Percentiles rank a stretch among this genome's conserved stretches.
phyloP scores from a whole-genome alignment of 2,113 vertebrate genomes.

The Mormyrus lacerda region DNA sequence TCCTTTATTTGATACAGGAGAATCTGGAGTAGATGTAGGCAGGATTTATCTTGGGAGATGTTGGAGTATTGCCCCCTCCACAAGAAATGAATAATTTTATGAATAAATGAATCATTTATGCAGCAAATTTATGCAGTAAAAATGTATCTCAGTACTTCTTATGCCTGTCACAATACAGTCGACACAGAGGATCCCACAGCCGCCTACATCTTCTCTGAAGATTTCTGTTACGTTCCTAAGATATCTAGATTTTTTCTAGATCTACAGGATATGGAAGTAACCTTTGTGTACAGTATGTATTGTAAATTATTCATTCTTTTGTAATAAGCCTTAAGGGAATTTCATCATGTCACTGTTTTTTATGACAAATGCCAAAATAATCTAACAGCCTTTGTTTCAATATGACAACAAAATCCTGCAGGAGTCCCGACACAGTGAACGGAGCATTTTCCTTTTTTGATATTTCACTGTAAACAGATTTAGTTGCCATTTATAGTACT shows the following conservation, averaged over 20 bases:
- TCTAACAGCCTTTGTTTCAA: constrained; percentile 54
- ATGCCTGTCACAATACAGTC: background rate
- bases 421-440: constrained; percentile 18
- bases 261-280: background rate
- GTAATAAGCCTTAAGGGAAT: constrained; percentile 18
- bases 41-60: background rate
- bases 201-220: constrained; percentile 1
- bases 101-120: background rate
- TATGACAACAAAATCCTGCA: constrained; percentile 37
- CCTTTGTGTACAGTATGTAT: constrained; percentile 37
- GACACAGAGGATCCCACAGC: background rate
- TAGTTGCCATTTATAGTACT: constrained; percentile 75
- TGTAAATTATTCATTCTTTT: constrained; percentile 19
- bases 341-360: constrained; percentile 13
- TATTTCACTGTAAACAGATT: constrained; percentile 75
- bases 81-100: background rate
- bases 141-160: background rate
- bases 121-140: background rate
- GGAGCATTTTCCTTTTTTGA: constrained; percentile 54
- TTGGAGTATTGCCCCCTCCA: background rate
- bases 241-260: constrained; percentile 13
- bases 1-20: background rate
- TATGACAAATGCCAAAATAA: constrained; percentile 60
- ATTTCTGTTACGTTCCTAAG: constrained; percentile 1
- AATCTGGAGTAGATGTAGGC: background rate